Evolutionary conservation across 2,113 vertebrate genomes (phyloP).

Genomic region (Burhinus bistriatus): DNA sequence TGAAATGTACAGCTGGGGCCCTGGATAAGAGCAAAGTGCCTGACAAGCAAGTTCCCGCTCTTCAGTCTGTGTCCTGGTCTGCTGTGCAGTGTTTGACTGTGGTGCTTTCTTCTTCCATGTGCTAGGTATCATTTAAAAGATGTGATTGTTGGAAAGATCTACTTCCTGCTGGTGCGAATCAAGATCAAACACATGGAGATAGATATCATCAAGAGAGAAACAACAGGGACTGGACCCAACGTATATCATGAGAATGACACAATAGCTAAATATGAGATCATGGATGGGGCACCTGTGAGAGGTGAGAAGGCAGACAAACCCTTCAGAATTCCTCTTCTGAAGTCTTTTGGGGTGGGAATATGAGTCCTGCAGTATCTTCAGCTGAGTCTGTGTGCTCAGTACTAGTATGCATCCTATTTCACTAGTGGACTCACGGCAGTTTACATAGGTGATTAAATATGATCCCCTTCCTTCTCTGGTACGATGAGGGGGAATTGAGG

Average conservation of each 20-base stretch:
- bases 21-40: neutral
- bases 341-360: neutral
- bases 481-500: neutral
- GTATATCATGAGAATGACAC: conserved; percentile 98
- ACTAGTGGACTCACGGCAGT: neutral
- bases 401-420: neutral
- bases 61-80: neutral
- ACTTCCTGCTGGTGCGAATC: conserved; percentile 96
- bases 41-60: neutral
- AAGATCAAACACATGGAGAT: conserved; percentile 99
- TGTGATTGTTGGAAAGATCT: conserved; percentile 98
- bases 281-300: conserved; percentile 96
- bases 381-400: neutral
- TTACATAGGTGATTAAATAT: neutral
- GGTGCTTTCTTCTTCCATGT: neutral
- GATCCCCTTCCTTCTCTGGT: neutral
- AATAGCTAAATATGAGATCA: conserved; percentile 98
- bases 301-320: conserved; percentile 70
- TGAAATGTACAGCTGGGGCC: neutral
- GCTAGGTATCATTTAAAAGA: conserved; percentile 95
- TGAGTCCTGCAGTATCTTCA: neutral
- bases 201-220: conserved; percentile 96
- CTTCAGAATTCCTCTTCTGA: neutral
- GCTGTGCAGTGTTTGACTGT: neutral
- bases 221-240: conserved; percentile 92